Conservation (phyloP, 2,113 vertebrate genomes). For the Propithecus coquereli region DNA sequence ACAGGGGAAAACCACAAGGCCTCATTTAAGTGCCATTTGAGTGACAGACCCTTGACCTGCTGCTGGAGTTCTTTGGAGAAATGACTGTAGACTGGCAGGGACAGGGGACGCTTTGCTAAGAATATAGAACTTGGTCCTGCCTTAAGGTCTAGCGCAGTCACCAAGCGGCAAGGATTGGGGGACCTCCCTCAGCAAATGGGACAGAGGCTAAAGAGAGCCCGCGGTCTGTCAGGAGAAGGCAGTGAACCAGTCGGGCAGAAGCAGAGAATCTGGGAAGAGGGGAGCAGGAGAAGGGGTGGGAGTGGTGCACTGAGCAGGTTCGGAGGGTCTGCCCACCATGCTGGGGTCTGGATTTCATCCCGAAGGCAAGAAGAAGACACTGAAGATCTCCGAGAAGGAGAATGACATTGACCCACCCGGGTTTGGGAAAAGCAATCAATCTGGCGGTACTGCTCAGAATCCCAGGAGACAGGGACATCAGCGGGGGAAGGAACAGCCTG, state of each 20-base stretch:
- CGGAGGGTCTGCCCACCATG: neutral
- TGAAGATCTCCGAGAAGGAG: neutral
- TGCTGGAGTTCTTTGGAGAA: neutral
- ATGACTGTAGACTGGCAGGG: neutral
- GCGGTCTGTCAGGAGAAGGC: neutral
- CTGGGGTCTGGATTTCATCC: neutral
- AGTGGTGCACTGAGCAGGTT: neutral
- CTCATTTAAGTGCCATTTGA: neutral
- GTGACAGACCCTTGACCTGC: neutral
- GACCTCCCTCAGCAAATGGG: neutral
- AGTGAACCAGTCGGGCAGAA: neutral
- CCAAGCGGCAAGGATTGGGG: neutral
- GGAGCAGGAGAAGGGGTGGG: neutral
- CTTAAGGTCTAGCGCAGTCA: neutral
- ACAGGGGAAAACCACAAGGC: neutral
- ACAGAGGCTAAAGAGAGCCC: neutral
- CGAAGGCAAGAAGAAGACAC: neutral
- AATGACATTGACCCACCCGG: neutral
- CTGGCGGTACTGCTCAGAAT: neutral
- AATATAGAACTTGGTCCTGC: neutral
- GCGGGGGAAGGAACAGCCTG: neutral
- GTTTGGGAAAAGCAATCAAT: neutral
- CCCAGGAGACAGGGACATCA: neutral
- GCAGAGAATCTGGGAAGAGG: neutral
- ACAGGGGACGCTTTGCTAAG: neutral